These are phyloP conservation scores for Cephalopholis sonnerati DNA, from an alignment of 2,113 vertebrate species.

Conservation along the genomic window DNA sequence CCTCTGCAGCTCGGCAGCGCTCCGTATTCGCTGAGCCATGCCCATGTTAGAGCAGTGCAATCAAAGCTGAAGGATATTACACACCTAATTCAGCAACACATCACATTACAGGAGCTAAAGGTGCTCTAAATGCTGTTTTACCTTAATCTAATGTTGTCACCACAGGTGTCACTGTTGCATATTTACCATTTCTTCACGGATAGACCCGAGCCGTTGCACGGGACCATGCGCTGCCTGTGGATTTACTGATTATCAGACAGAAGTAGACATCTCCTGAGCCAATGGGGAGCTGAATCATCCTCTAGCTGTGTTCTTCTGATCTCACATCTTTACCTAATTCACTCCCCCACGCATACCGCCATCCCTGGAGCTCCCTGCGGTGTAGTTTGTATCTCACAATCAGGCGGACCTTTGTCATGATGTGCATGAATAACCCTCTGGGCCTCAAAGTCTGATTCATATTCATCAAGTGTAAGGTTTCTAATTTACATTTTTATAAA, in stretches of 20 bases:
- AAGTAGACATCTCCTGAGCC: conserved; percentile 55
- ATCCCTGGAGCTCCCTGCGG: conserved; percentile 52
- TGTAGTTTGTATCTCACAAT: conserved; percentile 58
- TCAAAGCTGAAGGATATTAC: background rate
- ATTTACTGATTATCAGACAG: conserved; percentile 65
- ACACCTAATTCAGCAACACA: background rate
- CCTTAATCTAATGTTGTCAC: conserved; percentile 13
- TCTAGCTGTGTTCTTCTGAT: conserved; percentile 59
- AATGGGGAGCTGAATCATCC: conserved; percentile 57
- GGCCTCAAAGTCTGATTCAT: conserved; percentile 55
- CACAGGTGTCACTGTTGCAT: conserved; percentile 32
- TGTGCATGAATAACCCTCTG: conserved; percentile 58
- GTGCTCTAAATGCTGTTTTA: background rate
- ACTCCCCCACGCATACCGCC: conserved; percentile 48
- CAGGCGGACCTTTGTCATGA: conserved; percentile 67
- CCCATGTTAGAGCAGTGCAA: background rate
- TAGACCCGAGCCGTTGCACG: conserved; percentile 19
- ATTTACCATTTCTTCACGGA: conserved; percentile 18
- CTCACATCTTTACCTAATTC: conserved; percentile 62
- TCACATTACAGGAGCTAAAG: conserved; percentile 1
- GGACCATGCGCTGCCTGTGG: conserved; percentile 47
- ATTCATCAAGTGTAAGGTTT: conserved; percentile 36
- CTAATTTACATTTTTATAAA: conserved; percentile 65
- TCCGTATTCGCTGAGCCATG: background rate
- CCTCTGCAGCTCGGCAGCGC: background rate